Base-by-base conservation (phyloP, 2,888 invertebrate genomes). In the Chaetoderma sp. region DNA sequence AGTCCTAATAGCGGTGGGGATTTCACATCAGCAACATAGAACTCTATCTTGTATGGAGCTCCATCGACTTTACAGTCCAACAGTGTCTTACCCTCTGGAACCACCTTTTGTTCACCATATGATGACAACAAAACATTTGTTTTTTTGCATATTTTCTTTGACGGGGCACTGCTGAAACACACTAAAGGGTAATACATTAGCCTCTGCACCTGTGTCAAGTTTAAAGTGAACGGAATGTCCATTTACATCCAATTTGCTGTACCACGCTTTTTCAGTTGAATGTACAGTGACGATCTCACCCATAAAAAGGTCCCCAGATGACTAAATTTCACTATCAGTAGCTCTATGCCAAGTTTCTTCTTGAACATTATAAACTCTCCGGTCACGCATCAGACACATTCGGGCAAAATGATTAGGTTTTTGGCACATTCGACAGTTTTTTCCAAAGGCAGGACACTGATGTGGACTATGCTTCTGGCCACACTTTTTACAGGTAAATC, bases 401-500 rank as follows among this genome's bases (percentile, higher is more conserved):
- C 44, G 49, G 21, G 36, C 39, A 44, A 65, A 65, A 32, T 68
- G 65, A 55, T 68, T 62, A 28, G 27, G 23, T 18, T 28, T 39
- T 42, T 54, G 39, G 23, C 63, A 63, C 2, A 25, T 59, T 10
- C 56, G 23, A 49, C 62, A 65, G n/a, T 44, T 30, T 56, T 60
- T 62, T 13, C 70, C 67, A 61, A 59, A 67, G 16, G 70, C 70
- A 8, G 67, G 70, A 59, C 67, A 67, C 13, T 30, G n/a, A 21
- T 56, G 44, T 23, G 28, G 42, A 18, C 8, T 50, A 44, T 61
- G 65, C 18, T 16, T 36, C 16, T 16, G 30, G 4, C 64, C 60
- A 61, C 67, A 60, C 23, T 57, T 58, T 25, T 52, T 39, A 54
- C 64, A 64, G n/a, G n/a, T n/a, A n/a, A n/a, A n/a, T n/a, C n/a